Conservation (phyloP, 2,888 invertebrate species). For the Eubasilissa splendida region DNA sequence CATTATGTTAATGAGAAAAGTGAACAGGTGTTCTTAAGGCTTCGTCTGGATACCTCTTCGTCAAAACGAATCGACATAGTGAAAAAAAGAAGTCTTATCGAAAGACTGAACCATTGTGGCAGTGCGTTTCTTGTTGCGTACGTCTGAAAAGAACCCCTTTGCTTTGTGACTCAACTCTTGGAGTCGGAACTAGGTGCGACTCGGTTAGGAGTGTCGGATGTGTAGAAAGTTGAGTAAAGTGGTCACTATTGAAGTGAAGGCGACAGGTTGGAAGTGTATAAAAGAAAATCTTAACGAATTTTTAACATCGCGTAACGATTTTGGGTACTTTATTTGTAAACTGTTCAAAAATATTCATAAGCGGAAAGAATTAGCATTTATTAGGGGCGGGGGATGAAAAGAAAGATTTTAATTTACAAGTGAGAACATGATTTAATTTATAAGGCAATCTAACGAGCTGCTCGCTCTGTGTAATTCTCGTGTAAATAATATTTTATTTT, state of each 20-base stretch:
- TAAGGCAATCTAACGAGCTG: too few species aligned
- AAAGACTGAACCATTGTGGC: neutral
- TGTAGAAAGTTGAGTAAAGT: conserved; percentile 21
- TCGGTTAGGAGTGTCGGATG: conserved; percentile 4
- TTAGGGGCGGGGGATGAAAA: neutral
- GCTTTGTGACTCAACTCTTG: too few species aligned
- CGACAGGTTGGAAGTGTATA: conserved; percentile 10
- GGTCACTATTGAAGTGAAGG: conserved; percentile 19
- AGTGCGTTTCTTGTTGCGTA: neutral
- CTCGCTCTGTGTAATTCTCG: too few species aligned
- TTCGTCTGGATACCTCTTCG: neutral
- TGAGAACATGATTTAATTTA: too few species aligned
- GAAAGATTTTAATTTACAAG: too few species aligned
- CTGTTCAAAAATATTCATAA: neutral
- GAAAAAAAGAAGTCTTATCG: neutral
- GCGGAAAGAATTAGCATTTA: neutral
- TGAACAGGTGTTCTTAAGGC: conserved; percentile 56
- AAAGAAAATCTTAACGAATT: conserved; percentile 27
- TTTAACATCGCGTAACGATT: conserved; percentile 10
- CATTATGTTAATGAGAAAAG: conserved; percentile 57
- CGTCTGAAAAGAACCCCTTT: neutral
- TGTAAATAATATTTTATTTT: too few species aligned
- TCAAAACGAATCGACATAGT: neutral
- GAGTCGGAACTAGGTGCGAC: neutral
- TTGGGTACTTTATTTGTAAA: neutral